phyloP scores from a whole-genome alignment of 53 echinoderm and acorn worm genomes.

The Crossaster papposus region DNA sequence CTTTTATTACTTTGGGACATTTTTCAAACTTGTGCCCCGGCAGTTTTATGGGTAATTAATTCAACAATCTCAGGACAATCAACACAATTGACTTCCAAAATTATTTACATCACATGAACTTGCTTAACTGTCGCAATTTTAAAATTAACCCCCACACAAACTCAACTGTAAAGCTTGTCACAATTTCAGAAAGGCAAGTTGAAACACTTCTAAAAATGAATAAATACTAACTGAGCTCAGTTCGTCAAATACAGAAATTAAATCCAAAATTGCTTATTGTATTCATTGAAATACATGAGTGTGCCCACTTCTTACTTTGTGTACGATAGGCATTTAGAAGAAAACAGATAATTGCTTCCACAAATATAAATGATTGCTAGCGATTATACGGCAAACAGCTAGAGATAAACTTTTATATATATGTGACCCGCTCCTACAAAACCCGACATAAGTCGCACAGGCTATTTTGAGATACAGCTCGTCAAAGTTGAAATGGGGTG shows the following conservation, averaged over 20 bases:
- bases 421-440: no score
- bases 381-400: neutral
- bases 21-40: slow-evolving; percentile 27
- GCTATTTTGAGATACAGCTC: no score
- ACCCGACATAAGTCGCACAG: no score
- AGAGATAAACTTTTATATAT: neutral
- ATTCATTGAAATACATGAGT: neutral
- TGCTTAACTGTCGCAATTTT: slow-evolving; percentile 14
- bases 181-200: neutral
- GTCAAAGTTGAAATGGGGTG: no score
- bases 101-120: slow-evolving; percentile 58
- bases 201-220: neutral
- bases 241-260: neutral
- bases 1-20: slow-evolving; percentile 18
- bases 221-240: neutral
- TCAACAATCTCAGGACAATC: slow-evolving; percentile 34
- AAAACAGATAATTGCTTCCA: no score
- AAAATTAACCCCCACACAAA: neutral
- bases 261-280: no score
- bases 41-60: neutral
- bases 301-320: neutral
- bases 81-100: slow-evolving; percentile 55
- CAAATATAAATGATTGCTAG: neutral
- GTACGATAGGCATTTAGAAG: no score
- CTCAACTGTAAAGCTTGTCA: neutral